Percentiles rank a stretch among this genome's conserved stretches.
These are phyloP conservation scores for Anthophora plumipes DNA, from an alignment of 2,888 invertebrate species.

Conservation along the genomic window DNA sequence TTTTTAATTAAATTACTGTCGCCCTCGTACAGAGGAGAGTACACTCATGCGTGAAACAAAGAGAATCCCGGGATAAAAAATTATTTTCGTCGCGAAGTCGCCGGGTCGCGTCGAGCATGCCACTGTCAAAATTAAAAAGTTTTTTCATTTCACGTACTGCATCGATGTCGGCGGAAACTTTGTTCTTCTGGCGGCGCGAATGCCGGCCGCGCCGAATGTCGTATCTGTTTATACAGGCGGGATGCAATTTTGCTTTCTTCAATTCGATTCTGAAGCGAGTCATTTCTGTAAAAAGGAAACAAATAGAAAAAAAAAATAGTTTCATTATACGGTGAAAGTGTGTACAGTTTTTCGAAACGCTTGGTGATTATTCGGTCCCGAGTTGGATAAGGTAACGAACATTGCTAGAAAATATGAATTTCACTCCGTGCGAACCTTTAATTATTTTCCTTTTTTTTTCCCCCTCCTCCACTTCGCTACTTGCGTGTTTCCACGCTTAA, in stretches of 20 bases:
- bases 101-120: not conserved
- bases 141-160: slow-evolving; percentile 54
- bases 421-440: not conserved
- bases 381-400: not conserved
- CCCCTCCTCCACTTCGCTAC: not conserved
- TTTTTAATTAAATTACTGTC: slow-evolving; percentile 69
- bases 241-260: not conserved
- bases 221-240: slow-evolving; percentile 1
- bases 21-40: slow-evolving; percentile 1
- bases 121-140: slow-evolving; percentile 58
- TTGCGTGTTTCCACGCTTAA: slow-evolving; percentile 1
- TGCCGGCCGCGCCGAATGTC: not conserved
- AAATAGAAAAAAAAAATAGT: too few species aligned
- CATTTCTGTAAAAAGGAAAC: too few species aligned
- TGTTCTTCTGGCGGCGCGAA: not conserved
- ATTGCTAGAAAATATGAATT: slow-evolving; percentile 6
- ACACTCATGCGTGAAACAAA: slow-evolving; percentile 27
- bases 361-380: not conserved
- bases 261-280: not conserved
- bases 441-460: not conserved
- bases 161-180: slow-evolving; percentile 34
- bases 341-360: not conserved
- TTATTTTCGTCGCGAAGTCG: slow-evolving; percentile 42
- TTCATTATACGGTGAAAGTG: not conserved
- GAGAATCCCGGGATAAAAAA: slow-evolving; percentile 47